A percentile compares a stretch with the other conserved stretches of the same genome.
These are phyloP conservation scores for Ciconia maguari DNA, from an alignment of 2,113 vertebrate genomes.

Conservation along the genomic window DNA sequence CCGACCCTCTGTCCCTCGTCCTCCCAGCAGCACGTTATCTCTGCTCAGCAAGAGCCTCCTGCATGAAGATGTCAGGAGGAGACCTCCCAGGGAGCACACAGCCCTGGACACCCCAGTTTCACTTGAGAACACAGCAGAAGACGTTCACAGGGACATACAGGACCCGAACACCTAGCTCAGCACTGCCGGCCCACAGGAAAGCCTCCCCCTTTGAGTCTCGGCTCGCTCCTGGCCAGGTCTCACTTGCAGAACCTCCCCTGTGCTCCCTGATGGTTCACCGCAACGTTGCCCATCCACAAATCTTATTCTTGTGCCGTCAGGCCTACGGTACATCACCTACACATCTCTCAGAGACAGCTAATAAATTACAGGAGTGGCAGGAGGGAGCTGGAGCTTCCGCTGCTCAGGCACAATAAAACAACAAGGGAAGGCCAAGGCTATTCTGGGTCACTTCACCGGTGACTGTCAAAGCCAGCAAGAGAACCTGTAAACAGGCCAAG, in stretches of 20 bases:
- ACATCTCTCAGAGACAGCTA: accelerated
- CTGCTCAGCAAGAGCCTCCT: neutral
- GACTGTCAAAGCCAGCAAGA: neutral
- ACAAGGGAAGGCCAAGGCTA: neutral
- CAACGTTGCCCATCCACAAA: no score
- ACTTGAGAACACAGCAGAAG: accelerated
- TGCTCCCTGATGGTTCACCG: neutral
- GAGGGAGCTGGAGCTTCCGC: neutral
- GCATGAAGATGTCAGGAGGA: accelerated
- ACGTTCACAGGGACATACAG: accelerated
- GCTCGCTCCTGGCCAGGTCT: neutral
- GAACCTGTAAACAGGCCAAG: neutral
- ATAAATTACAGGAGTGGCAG: neutral
- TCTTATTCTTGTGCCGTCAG: neutral
- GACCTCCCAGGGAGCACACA: accelerated
- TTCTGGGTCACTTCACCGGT: neutral
- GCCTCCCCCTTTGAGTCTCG: accelerated
- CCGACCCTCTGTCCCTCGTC: accelerated
- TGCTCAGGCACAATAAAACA: neutral
- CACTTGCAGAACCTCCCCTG: neutral
- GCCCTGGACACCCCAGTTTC: accelerated
- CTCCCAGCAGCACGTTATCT: neutral
- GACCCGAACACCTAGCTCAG: accelerated
- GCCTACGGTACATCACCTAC: neutral
- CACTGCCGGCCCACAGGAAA: accelerated